Percentiles rank a stretch among this genome's conserved stretches.
Conservation (phyloP, 2,888 invertebrate species). For the Geotrupes spiniger region DNA sequence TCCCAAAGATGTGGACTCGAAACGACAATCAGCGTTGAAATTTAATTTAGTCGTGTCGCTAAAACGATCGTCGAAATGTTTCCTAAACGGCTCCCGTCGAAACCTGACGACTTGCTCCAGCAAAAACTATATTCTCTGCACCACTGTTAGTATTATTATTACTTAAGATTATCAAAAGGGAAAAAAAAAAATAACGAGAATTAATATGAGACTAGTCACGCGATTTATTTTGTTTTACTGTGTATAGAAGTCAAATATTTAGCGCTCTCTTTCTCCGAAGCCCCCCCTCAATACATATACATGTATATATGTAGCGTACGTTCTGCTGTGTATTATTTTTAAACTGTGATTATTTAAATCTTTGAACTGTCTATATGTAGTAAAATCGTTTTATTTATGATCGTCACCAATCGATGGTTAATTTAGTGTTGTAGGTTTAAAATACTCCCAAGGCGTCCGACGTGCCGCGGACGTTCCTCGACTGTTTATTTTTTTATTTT, state of each 20-base stretch:
- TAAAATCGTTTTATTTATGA: not conserved
- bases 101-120: constrained; percentile 45
- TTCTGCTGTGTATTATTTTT: constrained; percentile 3
- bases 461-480: too few relatives aligned
- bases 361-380: constrained; percentile 7
- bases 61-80: not conserved
- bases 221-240: constrained; percentile 8
- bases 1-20: too few relatives aligned
- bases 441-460: too few relatives aligned
- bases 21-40: too few relatives aligned
- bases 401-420: too few relatives aligned
- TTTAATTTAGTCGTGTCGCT: too few relatives aligned
- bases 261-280: not conserved
- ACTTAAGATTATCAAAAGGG: constrained; percentile 33
- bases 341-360: constrained; percentile 13
- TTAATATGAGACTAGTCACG: constrained; percentile 44
- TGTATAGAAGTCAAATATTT: constrained; percentile 4
- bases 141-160: constrained; percentile 45
- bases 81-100: not conserved
- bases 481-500: too few relatives aligned
- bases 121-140: constrained; percentile 30
- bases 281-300: not conserved
- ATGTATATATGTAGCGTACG: not conserved
- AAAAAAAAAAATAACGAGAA: too few relatives aligned
- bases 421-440: too few relatives aligned